Evolutionary conservation across 2,113 vertebrate species (phyloP).

Genomic region (Oncorhynchus clarkii): DNA sequence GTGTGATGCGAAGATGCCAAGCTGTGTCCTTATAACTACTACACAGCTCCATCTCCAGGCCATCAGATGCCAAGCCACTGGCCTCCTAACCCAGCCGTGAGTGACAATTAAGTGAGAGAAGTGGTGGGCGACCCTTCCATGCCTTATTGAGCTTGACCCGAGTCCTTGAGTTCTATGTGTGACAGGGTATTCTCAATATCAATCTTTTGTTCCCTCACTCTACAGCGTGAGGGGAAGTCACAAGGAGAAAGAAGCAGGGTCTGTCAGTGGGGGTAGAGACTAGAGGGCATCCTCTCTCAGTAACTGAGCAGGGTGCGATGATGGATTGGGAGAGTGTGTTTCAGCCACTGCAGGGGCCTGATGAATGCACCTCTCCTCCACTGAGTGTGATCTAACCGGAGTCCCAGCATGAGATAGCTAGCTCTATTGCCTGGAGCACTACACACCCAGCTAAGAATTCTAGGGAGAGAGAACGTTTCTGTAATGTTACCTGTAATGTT

Average conservation of each 20-base stretch:
- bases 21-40: not conserved
- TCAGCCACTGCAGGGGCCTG: conserved; percentile 39
- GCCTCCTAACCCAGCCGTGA: not conserved
- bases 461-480: too few relatives aligned
- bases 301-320: conserved; percentile 14
- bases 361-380: conserved; percentile 55
- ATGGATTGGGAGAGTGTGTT: conserved; percentile 48
- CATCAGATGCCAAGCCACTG: not conserved
- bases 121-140: not conserved
- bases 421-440: not conserved
- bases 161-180: not conserved
- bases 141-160: not conserved
- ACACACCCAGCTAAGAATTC: too few relatives aligned
- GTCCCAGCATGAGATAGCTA: conserved; percentile 43
- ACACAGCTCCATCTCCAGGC: not conserved
- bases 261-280: conserved; percentile 29
- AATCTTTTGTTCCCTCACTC: not conserved
- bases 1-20: not conserved
- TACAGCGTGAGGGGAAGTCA: not conserved
- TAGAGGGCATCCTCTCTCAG: not conserved
- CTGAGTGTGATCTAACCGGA: conserved; percentile 41
- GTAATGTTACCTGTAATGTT: too few relatives aligned
- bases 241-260: conserved; percentile 1
- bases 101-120: not conserved
- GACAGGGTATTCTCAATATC: not conserved